Base-by-base conservation (phyloP, 30 jellyfish, hydroid and myxozoan species). In the Phacellophora camtschatica region DNA sequence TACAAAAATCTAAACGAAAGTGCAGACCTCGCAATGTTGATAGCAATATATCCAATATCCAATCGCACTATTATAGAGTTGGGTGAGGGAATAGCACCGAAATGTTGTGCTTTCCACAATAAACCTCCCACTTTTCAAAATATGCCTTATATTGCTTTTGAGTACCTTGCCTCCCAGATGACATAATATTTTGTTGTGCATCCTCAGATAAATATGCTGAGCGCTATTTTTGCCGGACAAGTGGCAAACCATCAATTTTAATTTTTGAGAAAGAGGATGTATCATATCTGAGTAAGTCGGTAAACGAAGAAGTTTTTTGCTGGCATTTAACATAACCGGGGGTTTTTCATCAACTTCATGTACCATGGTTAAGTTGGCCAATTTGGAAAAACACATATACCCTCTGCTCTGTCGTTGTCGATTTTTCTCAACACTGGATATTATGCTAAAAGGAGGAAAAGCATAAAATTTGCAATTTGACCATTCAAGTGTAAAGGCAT, bases 321-420 rank as follows among this genome's bases (percentile, higher is more conserved):
- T 19, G 73, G 49, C 46, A 39, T 18, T 32, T 11, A 80, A 3
- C 12, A 30, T 37, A 3, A 80, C 28, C 27, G 83, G 90, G 10
- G 62, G 27, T 29, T 19, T 51, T 23, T 19, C 63, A 53, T 24
- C 63, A 73, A 18, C 24, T 3, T 32, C 30, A 5, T 70, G 45
- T 3, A 77, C 89, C 89, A 77, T 6, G 58, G 36, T 39, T 77
- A 81, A 18, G 89, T 56, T 19, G 89, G 89, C 89, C 89, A 77
- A 4, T 77, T 43, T 6, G 89, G 81, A 3, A 62, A 16, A 29
- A 77, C 53, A 3, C 39, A 31, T 13, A 50, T 51, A 16, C 86
- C 86, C 28, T 50, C 35, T 0, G 75, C 86, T n/a, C 32, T 18
- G 39, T 73, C 79, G 41, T 65, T 16, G 36, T 32, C 15, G 10